Conservation (phyloP, 2,797 vertebrate species). For the Sebastes cheni region DNA sequence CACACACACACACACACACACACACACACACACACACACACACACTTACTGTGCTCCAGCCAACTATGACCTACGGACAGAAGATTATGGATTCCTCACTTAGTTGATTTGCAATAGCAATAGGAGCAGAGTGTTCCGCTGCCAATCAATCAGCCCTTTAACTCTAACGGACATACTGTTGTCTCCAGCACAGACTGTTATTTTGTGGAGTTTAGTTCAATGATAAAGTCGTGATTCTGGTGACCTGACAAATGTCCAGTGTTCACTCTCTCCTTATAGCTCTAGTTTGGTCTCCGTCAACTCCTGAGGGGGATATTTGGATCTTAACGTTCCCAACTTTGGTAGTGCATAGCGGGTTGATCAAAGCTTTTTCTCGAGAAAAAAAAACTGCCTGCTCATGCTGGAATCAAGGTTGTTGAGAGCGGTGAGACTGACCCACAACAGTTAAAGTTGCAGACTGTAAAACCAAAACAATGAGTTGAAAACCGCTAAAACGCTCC, state of each 20-base stretch:
- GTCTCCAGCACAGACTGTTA: slow-evolving; percentile 34
- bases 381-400: too few relatives aligned
- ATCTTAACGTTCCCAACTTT: too few relatives aligned
- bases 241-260: not conserved
- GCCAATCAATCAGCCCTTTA: slow-evolving; percentile 26
- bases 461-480: too few relatives aligned
- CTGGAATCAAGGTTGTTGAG: too few relatives aligned
- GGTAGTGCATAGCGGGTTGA: too few relatives aligned
- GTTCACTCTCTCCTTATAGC: not conserved
- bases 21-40: not conserved
- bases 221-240: not conserved
- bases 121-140: slow-evolving; percentile 6
- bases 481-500: too few relatives aligned
- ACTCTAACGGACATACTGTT: slow-evolving; percentile 38
- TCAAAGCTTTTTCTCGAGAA: too few relatives aligned
- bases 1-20: not conserved
- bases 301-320: not conserved
- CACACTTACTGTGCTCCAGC: not conserved
- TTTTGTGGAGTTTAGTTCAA: not conserved
- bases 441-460: too few relatives aligned
- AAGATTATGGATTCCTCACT: slow-evolving; percentile 21
- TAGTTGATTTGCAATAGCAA: slow-evolving; percentile 28
- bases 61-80: slow-evolving; percentile 16
- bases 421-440: too few relatives aligned
- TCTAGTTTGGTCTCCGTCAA: not conserved